phyloP scores from a whole-genome alignment of 2,888 invertebrate species.

The Lepidocyrtoides sp. region DNA sequence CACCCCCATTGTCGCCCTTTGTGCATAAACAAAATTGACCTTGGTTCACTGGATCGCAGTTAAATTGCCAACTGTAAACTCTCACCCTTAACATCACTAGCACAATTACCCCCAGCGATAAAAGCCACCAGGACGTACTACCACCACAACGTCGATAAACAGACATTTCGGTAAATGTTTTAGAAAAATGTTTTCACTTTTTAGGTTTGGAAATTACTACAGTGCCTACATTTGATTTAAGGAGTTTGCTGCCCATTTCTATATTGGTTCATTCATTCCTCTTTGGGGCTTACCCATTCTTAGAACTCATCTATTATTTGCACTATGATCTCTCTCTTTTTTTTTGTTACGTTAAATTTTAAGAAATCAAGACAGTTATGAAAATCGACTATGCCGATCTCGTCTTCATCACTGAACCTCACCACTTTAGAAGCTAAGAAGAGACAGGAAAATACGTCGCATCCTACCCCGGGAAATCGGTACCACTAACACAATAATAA shows the following conservation, averaged over 20 bases:
- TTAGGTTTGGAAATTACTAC: not conserved
- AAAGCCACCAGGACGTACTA: not conserved
- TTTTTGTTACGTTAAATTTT: too few species aligned
- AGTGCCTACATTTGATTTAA: too few species aligned
- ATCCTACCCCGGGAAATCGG: not conserved
- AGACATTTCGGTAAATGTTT: too few species aligned
- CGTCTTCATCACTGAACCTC: not conserved
- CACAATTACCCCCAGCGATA: not conserved
- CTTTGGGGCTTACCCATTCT: constrained; percentile 34
- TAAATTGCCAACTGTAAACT: constrained; percentile 53
- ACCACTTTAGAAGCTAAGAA: not conserved
- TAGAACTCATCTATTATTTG: not conserved
- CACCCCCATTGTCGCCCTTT: constrained; percentile 62
- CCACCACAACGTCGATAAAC: not conserved
- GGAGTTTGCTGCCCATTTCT: not conserved
- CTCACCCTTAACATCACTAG: not conserved
- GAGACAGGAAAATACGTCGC: not conserved
- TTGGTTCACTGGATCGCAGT: constrained; percentile 80
- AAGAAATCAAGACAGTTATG: not conserved
- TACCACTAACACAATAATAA: not conserved
- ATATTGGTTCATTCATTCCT: constrained; percentile 1
- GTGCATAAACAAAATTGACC: constrained; percentile 73
- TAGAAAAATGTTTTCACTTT: not conserved
- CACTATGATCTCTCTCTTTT: not conserved
- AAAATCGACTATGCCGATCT: not conserved